Evolutionary conservation across 2,113 vertebrate species (phyloP).

Genomic region (Ceratotherium simum): DNA sequence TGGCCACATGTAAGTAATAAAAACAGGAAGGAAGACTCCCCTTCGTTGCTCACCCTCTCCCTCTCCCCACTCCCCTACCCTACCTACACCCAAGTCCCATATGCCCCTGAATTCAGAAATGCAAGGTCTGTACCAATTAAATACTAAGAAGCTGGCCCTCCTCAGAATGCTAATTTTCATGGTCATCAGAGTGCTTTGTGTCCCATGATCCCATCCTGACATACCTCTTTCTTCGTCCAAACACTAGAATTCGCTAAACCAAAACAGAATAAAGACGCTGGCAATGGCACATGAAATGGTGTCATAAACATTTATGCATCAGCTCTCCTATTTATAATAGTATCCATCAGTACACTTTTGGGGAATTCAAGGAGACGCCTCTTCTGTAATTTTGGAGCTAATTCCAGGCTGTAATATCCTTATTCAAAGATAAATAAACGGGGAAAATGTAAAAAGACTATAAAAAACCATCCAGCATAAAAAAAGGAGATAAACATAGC

Average conservation of each 20-base stretch:
- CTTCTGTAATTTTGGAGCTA: background rate
- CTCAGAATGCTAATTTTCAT: background rate
- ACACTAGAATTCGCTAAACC: conserved; percentile 7
- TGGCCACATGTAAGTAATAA: background rate
- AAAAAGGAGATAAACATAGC: background rate
- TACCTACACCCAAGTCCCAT: background rate
- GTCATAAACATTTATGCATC: background rate
- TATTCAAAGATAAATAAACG: conserved; percentile 11
- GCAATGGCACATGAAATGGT: background rate
- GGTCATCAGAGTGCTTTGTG: background rate
- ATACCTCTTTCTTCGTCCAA: background rate
- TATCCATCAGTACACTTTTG: background rate
- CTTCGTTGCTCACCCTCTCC: background rate
- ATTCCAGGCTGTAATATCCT: background rate
- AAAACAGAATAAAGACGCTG: conserved; percentile 4
- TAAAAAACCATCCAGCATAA: background rate
- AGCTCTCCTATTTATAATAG: background rate
- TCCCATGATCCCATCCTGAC: background rate
- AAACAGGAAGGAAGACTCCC: background rate
- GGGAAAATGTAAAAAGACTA: background rate
- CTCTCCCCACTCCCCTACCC: background rate
- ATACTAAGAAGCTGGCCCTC: background rate
- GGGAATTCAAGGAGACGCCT: background rate
- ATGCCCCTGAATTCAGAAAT: background rate
- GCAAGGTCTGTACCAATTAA: background rate